Evolutionary conservation across 2,113 vertebrate genomes (phyloP).

Genomic region (Piprites chloris): DNA sequence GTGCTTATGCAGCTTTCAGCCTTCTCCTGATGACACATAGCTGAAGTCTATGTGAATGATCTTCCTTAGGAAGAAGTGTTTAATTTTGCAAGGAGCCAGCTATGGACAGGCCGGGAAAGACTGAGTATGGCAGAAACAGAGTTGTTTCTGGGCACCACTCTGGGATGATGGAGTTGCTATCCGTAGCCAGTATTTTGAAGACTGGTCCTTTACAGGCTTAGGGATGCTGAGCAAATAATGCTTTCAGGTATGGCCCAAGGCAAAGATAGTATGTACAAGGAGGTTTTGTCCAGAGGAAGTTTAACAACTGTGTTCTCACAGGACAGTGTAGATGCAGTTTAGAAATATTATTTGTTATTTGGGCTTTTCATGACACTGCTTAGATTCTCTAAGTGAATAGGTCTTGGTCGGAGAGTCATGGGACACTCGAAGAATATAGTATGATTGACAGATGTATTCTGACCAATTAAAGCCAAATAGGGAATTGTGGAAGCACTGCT

Average conservation of each 20-base stretch:
- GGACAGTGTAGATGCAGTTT: background rate
- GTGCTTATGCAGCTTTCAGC: background rate
- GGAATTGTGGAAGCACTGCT: background rate
- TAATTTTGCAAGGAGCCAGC: background rate
- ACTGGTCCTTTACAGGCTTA: background rate
- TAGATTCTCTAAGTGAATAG: background rate
- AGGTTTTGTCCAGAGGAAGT: background rate
- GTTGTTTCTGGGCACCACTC: background rate
- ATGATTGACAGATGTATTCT: background rate
- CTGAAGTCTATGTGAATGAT: background rate
- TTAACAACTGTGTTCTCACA: background rate
- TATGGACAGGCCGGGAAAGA: background rate
- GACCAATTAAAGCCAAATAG: background rate
- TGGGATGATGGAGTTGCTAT: background rate
- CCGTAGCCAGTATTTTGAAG: background rate
- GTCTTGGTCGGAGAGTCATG: background rate
- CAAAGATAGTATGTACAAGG: background rate
- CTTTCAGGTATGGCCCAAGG: background rate
- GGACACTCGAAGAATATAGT: background rate
- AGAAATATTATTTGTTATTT: background rate
- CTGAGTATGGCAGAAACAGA: background rate
- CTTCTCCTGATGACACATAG: background rate
- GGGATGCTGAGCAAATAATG: background rate
- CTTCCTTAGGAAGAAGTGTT: background rate
- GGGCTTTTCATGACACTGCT: background rate